Evolutionary conservation across 2,888 invertebrate genomes (phyloP).

Genomic region (Polydrusus tereticollis): DNA sequence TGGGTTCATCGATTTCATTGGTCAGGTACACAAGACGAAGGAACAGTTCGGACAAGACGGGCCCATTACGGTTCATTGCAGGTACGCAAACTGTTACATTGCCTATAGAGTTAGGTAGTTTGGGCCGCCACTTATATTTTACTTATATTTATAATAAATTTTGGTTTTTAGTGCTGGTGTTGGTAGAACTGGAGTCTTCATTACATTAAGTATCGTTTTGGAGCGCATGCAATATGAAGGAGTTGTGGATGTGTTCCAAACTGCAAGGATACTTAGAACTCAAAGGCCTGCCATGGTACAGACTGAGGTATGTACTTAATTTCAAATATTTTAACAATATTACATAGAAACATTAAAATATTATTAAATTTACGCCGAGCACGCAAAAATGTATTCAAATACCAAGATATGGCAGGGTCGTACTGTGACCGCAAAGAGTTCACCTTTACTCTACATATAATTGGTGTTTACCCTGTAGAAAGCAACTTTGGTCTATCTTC

Average conservation of each 20-base stretch:
- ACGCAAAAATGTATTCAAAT: no score
- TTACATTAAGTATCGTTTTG: constrained; percentile 96
- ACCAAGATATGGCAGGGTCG: no score
- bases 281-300: constrained; percentile 99
- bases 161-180: constrained; percentile 89
- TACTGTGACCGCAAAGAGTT: no score
- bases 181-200: constrained; percentile 98
- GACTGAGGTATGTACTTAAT: constrained; percentile 82
- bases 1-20: constrained; percentile 99
- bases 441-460: no score
- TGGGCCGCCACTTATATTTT: no score
- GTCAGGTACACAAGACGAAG: constrained; percentile 99
- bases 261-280: constrained; percentile 96
- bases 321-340: not conserved
- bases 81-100: constrained; percentile 73
- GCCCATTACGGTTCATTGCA: constrained; percentile 98
- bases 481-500: no score
- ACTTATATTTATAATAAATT: not conserved
- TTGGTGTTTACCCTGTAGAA: no score
- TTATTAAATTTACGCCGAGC: no score
- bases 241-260: constrained; percentile 99
- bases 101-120: no score
- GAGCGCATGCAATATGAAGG: constrained; percentile 99
- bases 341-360: not conserved
- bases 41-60: constrained; percentile 99